A percentile compares a stretch with the other conserved stretches of the same genome.
Evolutionary conservation across 2,888 invertebrate genomes (phyloP).

Genomic region (Saturnia pavonia): DNA sequence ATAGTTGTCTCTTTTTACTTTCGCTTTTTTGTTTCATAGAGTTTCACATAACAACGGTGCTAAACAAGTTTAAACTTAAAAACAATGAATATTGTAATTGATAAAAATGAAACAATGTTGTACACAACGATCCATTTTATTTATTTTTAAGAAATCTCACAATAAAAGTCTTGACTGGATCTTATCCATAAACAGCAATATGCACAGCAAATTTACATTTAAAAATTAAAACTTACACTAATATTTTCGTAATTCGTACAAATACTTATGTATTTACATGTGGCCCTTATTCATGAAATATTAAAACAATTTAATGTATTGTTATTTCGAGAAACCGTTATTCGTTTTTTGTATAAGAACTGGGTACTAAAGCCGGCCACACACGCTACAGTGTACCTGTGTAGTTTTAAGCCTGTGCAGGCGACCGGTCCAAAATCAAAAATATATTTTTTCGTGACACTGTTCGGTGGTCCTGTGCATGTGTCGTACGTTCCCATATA

Average conservation of each 20-base stretch:
- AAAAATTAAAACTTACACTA: constrained; percentile 54
- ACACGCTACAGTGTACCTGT: too few species aligned
- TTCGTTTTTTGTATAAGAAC: neutral
- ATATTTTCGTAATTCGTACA: constrained; percentile 47
- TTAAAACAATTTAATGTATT: constrained; percentile 25
- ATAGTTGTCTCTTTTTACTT: too few species aligned
- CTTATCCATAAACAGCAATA: constrained; percentile 79
- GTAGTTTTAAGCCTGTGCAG: too few species aligned
- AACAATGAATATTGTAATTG: neutral
- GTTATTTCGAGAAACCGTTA: constrained; percentile 24
- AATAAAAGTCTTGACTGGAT: constrained; percentile 78
- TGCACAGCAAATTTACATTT: constrained; percentile 71
- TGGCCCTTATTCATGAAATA: constrained; percentile 48
- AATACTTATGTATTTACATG: constrained; percentile 67
- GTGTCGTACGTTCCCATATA: too few species aligned
- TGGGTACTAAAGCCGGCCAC: too few species aligned
- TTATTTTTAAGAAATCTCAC: constrained; percentile 76
- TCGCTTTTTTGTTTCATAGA: too few species aligned
- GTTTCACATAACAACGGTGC: too few species aligned
- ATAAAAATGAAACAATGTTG: constrained; percentile 46
- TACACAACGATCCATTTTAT: constrained; percentile 75
- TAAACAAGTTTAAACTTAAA: too few species aligned
- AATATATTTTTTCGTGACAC: too few species aligned
- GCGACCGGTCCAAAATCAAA: too few species aligned
- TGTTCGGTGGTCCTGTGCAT: too few species aligned